Base-by-base conservation (phyloP, 2,113 vertebrate genomes). In the Dicaeum eximium region DNA sequence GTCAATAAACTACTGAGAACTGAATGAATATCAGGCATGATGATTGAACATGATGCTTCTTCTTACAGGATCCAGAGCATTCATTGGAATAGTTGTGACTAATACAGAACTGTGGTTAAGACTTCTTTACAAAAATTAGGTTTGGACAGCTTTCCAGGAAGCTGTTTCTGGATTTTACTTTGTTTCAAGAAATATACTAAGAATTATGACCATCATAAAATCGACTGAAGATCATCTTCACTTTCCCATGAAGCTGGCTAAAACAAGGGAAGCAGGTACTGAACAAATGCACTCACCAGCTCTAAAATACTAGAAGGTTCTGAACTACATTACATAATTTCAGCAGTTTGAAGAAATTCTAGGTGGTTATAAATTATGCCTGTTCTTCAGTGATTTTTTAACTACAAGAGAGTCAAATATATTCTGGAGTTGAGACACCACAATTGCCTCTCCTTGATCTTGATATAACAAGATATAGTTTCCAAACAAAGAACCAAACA, bases 21-120 rank as follows among this genome's bases (percentile, higher is more conserved):
- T 56, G 53, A 86, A 35, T 47, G 23, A 94, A 4, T 31, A 71
- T 20, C 16, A 56, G 7, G 15, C 48, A 51, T 7, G 62, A 79
- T 4, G 23, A 87, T 2, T 92, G 66, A 73, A 84, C 15, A 38
- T 7, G 30, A 40, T 9, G 25, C 8, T 66, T 40, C 61, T 70
- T 85, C 66, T 88, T n/a, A 51, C 14, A 54, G 69, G 62, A 85
- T 86, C 35, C 35, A 35, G 31, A 62, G 80, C 48, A 56, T 95
- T 97, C 92, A 91, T 25, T 82, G 88, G 95, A 97, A 96, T 71
- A 74, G 54, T 13, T 44, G 27, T 97, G 97, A 97, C 91, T 98
- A 94, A 97, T 94, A 82, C 24, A 78, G 80, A 80, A 51, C 38
- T 13, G 78, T 30, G 66, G 77, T 86, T 97, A 64, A 93, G 77